Base-by-base conservation (phyloP, 2,888 invertebrate species). In the Hybos culiciformis region DNA sequence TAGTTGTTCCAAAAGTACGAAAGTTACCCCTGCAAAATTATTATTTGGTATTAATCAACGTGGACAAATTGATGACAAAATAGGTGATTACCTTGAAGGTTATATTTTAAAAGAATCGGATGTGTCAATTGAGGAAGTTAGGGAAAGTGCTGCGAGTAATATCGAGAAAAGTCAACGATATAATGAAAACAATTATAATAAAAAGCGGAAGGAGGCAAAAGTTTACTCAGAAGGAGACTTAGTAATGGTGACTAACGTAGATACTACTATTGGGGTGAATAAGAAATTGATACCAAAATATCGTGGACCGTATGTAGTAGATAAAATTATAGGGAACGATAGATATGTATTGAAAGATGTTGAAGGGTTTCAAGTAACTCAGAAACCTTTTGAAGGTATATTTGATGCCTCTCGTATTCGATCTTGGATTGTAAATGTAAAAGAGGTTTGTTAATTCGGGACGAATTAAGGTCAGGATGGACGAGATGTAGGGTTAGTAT, bases 11-110 rank as follows among this genome's bases (percentile, higher is more conserved):
- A 49, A 53, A 39, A 37, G 51, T 11, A 52, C 54, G 12, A 49
- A 51, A 1, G 48, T 54, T 37, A 50, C 54, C 2, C 54, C 57
- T 3, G 51, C 53, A 46, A 50, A 46, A 33, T 36, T 56, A 18
- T 42, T 58, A 21, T 58, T 56, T 36, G 58, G 57, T 2, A 37
- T 54, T 3, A 24, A 50, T 31, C 59, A 60, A 39, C 44, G 49
- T 26, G 53, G 53, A 23, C 31, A 23, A 8, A 33, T 50, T 12
- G 38, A 46, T 38, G 54, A 56, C 40, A 42, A 45, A 24, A 8
- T 53, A 11, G 43, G 33, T 26, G 44, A 46, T 17, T 40, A 36
- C 15, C 42, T 51, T 34, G 42, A 48, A 34, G n/a, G 20, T 20
- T 39, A 20, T 12, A 21, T 8, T 12, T 24, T 26, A n/a, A 23